A percentile compares a stretch with the other conserved stretches of the same genome.
Conservation (phyloP, 2,888 invertebrate genomes). For the Ennomos fuscantarius region DNA sequence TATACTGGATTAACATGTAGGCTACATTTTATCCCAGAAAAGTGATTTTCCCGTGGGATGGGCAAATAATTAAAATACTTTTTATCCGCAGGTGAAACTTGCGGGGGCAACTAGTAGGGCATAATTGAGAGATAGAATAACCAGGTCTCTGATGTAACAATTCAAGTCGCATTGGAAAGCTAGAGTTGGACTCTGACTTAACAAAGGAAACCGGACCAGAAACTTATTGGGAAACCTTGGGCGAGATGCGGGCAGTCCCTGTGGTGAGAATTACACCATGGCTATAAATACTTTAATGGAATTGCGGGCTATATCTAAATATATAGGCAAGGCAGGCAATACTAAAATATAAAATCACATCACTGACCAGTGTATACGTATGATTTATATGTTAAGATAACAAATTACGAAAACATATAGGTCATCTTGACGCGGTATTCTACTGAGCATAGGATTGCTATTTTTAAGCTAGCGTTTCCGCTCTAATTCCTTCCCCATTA, state of each 20-base stretch:
- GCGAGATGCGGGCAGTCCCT: conserved; percentile 54
- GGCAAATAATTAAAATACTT: too few relatives aligned
- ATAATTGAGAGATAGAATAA: conserved; percentile 23
- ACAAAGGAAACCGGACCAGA: conserved; percentile 55
- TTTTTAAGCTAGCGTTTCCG: neutral
- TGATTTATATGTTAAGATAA: too few relatives aligned
- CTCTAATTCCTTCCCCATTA: conserved; percentile 10
- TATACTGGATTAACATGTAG: too few relatives aligned
- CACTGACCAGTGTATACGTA: too few relatives aligned
- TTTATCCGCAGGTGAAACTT: too few relatives aligned
- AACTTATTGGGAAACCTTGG: conserved; percentile 17
- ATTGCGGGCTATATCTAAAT: neutral
- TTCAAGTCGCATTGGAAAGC: conserved; percentile 30
- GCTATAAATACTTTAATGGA: conserved; percentile 29
- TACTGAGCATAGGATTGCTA: too few relatives aligned
- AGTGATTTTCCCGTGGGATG: too few relatives aligned
- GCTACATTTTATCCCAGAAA: too few relatives aligned
- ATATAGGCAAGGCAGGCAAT: neutral
- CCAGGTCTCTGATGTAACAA: conserved; percentile 25
- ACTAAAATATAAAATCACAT: too few relatives aligned
- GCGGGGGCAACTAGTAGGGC: too few relatives aligned
- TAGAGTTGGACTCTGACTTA: conserved; percentile 42
- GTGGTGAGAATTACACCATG: conserved; percentile 48
- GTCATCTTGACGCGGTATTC: too few relatives aligned
- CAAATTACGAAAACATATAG: too few relatives aligned